Conservation (phyloP, 2,797 vertebrate genomes). For the Artibeus jamaicensis region DNA sequence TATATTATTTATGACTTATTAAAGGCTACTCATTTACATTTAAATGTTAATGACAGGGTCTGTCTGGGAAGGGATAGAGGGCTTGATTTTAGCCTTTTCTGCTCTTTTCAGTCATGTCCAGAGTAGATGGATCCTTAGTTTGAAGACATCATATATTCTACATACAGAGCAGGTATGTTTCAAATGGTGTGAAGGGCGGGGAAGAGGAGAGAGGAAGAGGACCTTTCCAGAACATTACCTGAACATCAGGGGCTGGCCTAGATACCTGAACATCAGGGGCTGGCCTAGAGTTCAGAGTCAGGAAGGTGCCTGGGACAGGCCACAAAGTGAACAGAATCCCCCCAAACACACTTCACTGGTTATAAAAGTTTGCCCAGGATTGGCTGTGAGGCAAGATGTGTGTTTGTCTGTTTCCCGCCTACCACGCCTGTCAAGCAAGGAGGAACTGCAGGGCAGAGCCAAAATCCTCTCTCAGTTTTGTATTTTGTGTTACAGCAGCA, state of each 20-base stretch:
- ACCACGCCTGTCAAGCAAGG: neutral
- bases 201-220: neutral
- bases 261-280: neutral
- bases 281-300: neutral
- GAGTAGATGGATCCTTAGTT: neutral
- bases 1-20: neutral
- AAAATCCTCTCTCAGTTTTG: neutral
- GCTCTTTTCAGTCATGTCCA: neutral
- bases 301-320: neutral
- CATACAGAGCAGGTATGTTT: neutral
- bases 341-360: neutral
- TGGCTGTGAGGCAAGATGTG: neutral
- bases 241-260: neutral
- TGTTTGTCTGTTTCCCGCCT: neutral
- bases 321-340: neutral
- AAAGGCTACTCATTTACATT: neutral
- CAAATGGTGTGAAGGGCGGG: neutral
- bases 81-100: neutral
- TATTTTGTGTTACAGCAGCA: neutral
- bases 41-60: neutral
- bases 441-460: neutral
- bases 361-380: neutral
- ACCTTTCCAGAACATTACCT: neutral
- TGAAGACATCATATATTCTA: neutral
- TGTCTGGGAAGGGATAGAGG: neutral